Conservation (phyloP, 2,888 invertebrate genomes). For the Nomada goodeniana region DNA sequence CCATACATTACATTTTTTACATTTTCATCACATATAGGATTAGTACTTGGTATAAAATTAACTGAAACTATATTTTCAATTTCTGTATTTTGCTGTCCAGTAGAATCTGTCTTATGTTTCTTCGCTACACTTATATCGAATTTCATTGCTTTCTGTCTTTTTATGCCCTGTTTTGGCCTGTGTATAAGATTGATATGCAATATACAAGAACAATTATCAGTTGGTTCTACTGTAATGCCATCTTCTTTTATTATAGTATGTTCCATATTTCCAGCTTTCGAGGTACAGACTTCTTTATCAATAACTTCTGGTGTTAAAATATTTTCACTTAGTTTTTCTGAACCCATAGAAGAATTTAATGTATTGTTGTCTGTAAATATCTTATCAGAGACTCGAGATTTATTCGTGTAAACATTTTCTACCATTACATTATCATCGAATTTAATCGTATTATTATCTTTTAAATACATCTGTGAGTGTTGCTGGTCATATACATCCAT, state of each 20-base stretch:
- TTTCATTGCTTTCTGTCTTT: conserved; percentile 21
- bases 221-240: not conserved
- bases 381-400: not conserved
- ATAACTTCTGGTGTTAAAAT: not conserved
- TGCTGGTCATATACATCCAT: not conserved
- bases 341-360: not conserved
- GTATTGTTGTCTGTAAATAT: not conserved
- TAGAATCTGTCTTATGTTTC: not conserved
- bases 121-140: conserved; percentile 11
- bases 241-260: not conserved
- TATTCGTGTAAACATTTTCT: not conserved
- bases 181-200: conserved; percentile 25
- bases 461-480: not conserved
- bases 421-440: not conserved
- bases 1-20: not conserved
- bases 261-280: not conserved
- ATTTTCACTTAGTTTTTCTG: not conserved
- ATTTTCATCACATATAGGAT: not conserved
- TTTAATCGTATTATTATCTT: not conserved
- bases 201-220: conserved; percentile 1
- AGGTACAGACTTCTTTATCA: not conserved
- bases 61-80: not conserved
- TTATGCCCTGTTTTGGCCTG: not conserved
- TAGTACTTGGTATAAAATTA: not conserved
- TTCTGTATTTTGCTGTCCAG: not conserved